Base-by-base conservation (phyloP, 2,113 vertebrate genomes). In the Calonectris borealis region DNA sequence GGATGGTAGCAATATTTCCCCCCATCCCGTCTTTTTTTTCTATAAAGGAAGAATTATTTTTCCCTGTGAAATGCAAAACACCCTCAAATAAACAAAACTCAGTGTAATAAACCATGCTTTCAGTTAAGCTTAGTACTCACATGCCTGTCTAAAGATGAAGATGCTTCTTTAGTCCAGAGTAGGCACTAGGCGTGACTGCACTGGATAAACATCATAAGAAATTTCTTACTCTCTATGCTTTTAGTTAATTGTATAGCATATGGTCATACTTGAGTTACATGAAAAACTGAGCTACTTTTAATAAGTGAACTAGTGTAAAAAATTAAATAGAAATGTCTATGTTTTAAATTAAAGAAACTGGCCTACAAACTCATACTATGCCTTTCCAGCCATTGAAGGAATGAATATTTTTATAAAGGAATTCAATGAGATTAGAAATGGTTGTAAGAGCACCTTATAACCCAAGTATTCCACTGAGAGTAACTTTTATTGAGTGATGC, bases 401-500 rank as follows among this genome's bases (percentile, higher is more conserved):
- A 77, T 12, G 8, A 84, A 60, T 4, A 5, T 52, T 91, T 92
- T 49, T 76, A 38, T 52, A 80, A 82, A 96, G 54, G 40, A 93
- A 86, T 72, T 66, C 40, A 94, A 17, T 82, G 34, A 94, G 93
- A 77, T 96, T 90, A 93, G 65, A 95, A 96, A 78, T 61, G 42
- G 26, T 58, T 79, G 44, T 72, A 81, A 78, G 54, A 65, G 16
- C 46, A 83, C 52, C 71, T 97, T 94, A 90, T 91, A 96, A 93
- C 71, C 78, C 73, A 71, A 70, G 86, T 71, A 79, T 69, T 89
- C 92, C 77, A 68, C 48, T 27, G 86, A 87, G 79, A 81, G 11
- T 55, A 66, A 64, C 60, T 86, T 92, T 86, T 88, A 97, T 60
- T 88, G 79, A 97, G 77, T 93, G 88, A 96, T 96, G 58, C 44